These are phyloP conservation scores for Xestia c-nigrum DNA, from an alignment of 2,888 invertebrate species.

Conservation along the genomic window DNA sequence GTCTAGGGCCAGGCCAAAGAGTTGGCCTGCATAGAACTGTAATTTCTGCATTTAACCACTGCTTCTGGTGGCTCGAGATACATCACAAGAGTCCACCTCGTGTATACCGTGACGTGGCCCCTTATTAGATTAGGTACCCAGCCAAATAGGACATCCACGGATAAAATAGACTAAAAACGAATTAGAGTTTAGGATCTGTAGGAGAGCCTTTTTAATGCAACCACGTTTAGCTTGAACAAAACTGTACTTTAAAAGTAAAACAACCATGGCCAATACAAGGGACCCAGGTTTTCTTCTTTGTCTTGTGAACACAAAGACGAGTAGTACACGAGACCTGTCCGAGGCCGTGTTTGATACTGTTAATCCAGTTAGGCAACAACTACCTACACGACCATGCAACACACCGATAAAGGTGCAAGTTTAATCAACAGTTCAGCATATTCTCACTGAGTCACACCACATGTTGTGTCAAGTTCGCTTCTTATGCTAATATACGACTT, in stretches of 20 bases:
- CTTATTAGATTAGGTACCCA: no score
- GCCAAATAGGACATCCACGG: no score
- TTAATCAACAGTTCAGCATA: constrained; percentile 18
- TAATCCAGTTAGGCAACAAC: constrained; percentile 14
- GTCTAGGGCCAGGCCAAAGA: no score
- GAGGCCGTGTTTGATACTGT: neutral
- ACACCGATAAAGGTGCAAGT: constrained; percentile 12
- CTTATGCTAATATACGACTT: constrained; percentile 35
- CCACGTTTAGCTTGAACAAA: neutral
- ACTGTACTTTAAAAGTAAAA: neutral
- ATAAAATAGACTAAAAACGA: neutral
- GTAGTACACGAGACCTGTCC: neutral
- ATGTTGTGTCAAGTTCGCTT: constrained; percentile 49
- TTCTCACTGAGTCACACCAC: constrained; percentile 31
- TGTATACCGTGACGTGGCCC: no score
- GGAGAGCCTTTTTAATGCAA: neutral
- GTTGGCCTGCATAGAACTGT: no score
- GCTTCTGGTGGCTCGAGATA: no score
- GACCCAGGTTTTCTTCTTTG: neutral
- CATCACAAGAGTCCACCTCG: no score
- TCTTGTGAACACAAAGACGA: neutral
- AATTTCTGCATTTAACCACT: no score
- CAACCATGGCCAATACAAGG: neutral
- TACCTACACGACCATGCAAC: constrained; percentile 11
- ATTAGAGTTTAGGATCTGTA: neutral